Conservation (phyloP, 2,113 vertebrate species). For the Diphyllodes magnificus region DNA sequence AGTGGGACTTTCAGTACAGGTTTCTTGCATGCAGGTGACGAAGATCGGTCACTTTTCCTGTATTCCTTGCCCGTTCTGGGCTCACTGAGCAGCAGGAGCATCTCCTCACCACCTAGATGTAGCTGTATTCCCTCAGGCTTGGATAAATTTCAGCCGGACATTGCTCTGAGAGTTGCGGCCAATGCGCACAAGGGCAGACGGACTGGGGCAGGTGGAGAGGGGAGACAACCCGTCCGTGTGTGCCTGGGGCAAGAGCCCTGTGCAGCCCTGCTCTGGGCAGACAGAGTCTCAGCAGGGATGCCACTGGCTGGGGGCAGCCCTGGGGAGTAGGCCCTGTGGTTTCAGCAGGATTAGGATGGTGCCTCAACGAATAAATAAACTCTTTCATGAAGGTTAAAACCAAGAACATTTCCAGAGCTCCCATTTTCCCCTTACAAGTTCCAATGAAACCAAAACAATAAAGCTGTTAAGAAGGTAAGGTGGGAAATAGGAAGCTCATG, state of each 20-base stretch:
- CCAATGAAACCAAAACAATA: conserved; percentile 1
- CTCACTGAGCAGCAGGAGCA: background rate
- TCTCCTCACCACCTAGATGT: accelerated
- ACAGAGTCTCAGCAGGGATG: background rate
- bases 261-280: accelerated
- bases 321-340: background rate
- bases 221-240: accelerated
- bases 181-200: too few relatives aligned
- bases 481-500: background rate
- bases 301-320: accelerated
- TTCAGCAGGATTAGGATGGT: background rate
- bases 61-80: background rate
- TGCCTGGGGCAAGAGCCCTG: accelerated
- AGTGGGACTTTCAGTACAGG: background rate
- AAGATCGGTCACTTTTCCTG: background rate
- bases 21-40: background rate
- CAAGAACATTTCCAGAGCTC: background rate
- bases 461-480: background rate
- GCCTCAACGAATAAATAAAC: background rate
- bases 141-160: background rate
- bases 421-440: background rate
- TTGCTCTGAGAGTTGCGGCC: background rate
- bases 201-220: accelerated
- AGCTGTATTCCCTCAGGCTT: background rate
- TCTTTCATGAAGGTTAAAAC: background rate